Conservation (phyloP, 2,888 invertebrate species). For the Melanophora roralis region DNA sequence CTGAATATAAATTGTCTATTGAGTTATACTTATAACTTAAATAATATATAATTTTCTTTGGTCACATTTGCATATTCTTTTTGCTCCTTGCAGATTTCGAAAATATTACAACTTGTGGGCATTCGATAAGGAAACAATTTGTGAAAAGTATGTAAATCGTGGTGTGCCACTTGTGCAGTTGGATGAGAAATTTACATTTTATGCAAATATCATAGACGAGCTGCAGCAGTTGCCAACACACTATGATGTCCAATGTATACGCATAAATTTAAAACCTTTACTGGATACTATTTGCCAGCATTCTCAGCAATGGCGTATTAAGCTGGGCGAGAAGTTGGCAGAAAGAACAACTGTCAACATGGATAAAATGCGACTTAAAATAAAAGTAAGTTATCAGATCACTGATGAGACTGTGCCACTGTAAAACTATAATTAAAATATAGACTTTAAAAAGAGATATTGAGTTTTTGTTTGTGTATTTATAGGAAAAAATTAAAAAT, state of each 20-base stretch:
- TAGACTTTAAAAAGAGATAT: no score
- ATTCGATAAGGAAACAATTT: constrained; percentile 84
- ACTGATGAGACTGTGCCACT: no score
- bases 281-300: constrained; percentile 84
- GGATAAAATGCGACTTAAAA: constrained; percentile 82
- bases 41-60: constrained; percentile 4
- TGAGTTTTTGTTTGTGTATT: no score
- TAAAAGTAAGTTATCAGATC: constrained; percentile 80
- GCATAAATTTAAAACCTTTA: constrained; percentile 86
- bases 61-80: constrained; percentile 41
- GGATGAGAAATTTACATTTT: constrained; percentile 91
- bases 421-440: no score
- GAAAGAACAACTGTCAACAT: constrained; percentile 83
- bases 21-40: neutral
- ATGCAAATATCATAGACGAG: constrained; percentile 85
- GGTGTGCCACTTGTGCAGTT: constrained; percentile 81
- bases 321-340: constrained; percentile 84
- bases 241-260: constrained; percentile 82
- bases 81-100: constrained; percentile 80
- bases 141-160: constrained; percentile 86
- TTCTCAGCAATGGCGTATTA: constrained; percentile 87
- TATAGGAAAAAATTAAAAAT: no score
- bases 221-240: constrained; percentile 80
- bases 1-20: neutral
- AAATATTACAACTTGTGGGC: constrained; percentile 87